These are phyloP conservation scores for Hirtodrosophila alboralis DNA, from an alignment of 2,888 invertebrate species.

Conservation along the genomic window DNA sequence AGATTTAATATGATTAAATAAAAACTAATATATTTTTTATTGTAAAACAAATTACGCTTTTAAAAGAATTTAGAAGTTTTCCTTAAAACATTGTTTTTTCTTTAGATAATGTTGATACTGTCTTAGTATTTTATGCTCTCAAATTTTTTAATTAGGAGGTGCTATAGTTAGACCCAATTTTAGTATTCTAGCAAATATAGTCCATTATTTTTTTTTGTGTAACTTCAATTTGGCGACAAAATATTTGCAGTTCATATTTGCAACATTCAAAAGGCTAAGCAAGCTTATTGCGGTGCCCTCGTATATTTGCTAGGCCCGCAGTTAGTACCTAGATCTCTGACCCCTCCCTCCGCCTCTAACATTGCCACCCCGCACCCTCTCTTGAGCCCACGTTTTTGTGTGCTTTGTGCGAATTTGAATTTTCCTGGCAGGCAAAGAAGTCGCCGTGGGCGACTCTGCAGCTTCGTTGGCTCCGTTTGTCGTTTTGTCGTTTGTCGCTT, in stretches of 20 bases:
- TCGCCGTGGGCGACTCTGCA: conserved; percentile 39
- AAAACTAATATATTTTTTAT: too few species aligned
- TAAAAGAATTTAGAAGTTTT: too few species aligned
- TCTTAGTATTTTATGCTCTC: too few species aligned
- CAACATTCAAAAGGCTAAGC: conserved; percentile 76
- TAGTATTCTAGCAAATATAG: too few species aligned
- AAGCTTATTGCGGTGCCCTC: conserved; percentile 72
- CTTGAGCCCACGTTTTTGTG: conserved; percentile 28
- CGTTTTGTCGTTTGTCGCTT: conserved; percentile 32
- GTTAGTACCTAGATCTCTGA: conserved; percentile 24
- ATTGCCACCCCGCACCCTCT: neutral
- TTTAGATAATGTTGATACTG: too few species aligned
- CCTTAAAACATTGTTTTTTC: too few species aligned
- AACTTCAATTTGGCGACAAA: conserved; percentile 68
- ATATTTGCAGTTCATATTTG: conserved; percentile 78
- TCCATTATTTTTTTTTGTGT: conserved; percentile 7
- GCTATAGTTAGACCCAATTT: too few species aligned
- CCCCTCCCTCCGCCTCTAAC: too few species aligned
- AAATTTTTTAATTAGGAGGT: too few species aligned
- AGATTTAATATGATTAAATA: too few species aligned
- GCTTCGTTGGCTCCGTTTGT: conserved; percentile 27
- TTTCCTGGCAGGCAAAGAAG: conserved; percentile 54
- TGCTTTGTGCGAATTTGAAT: conserved; percentile 68
- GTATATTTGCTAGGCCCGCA: conserved; percentile 55
- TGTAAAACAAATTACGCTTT: too few species aligned